Conservation (phyloP, 2,797 vertebrate species). For the Helicolenus hilgendorfi region DNA sequence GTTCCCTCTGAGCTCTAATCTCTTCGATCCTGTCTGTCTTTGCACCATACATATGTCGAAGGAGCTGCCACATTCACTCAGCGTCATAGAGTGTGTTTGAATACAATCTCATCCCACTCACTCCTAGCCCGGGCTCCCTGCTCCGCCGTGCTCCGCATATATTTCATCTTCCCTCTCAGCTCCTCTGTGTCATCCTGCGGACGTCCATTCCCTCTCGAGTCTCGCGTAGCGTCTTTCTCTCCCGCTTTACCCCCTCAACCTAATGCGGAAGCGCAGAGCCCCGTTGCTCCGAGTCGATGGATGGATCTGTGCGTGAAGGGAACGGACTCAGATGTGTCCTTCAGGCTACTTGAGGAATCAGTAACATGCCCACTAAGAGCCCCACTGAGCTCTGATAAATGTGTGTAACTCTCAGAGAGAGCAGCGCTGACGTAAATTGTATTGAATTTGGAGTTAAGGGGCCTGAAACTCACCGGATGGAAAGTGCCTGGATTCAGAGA, state of each 20-base stretch:
- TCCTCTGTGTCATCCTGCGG: slow-evolving; percentile 34
- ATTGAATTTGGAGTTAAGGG: slow-evolving; percentile 63
- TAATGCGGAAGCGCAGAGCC: slow-evolving; percentile 11
- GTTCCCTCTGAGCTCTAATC: slow-evolving; percentile 42
- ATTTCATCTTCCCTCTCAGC: slow-evolving; percentile 26
- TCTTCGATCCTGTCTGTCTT: slow-evolving; percentile 16
- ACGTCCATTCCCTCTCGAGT: slow-evolving; percentile 21
- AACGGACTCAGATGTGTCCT: slow-evolving; percentile 60
- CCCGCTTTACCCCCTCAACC: slow-evolving; percentile 2
- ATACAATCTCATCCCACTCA: slow-evolving; percentile 34
- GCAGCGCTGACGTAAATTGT: slow-evolving; percentile 31
- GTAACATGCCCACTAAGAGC: slow-evolving; percentile 22
- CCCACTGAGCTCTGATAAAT: slow-evolving; percentile 65
- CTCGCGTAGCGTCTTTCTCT: slow-evolving; percentile 11
- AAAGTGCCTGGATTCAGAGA: background rate
- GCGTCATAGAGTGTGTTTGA: slow-evolving; percentile 59
- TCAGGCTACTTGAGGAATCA: slow-evolving; percentile 63
- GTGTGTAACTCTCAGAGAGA: slow-evolving; percentile 34
- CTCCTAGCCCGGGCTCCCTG: background rate
- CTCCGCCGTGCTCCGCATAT: slow-evolving; percentile 7
- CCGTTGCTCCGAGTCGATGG: slow-evolving; percentile 26
- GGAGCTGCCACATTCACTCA: slow-evolving; percentile 58
- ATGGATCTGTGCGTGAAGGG: slow-evolving; percentile 27
- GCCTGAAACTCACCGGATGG: slow-evolving; percentile 31
- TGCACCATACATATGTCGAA: slow-evolving; percentile 42